A percentile compares a stretch with the other conserved stretches of the same genome.
phyloP scores from a whole-genome alignment of 2,888 invertebrate genomes.

The Glaucopsyche alexis region DNA sequence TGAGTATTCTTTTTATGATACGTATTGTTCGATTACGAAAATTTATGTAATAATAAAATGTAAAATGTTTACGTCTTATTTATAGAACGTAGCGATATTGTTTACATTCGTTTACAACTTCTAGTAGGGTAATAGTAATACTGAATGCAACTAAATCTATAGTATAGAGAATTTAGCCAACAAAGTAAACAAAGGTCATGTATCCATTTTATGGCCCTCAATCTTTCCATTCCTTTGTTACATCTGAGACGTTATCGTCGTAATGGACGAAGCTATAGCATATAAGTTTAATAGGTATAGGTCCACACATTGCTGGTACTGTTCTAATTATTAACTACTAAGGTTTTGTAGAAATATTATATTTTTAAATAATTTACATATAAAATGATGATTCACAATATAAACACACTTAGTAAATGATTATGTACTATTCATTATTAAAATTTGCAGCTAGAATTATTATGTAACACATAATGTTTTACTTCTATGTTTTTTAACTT shows the following conservation, averaged over 20 bases:
- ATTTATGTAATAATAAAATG: conserved; percentile 7
- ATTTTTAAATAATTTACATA: neutral
- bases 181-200: neutral
- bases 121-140: neutral
- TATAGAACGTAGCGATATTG: neutral
- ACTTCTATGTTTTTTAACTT: no score
- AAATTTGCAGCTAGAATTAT: neutral
- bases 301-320: neutral
- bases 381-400: conserved; percentile 6
- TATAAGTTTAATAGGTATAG: neutral
- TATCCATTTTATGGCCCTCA: neutral
- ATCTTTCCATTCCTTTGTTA: conserved; percentile 11
- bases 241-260: neutral
- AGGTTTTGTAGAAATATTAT: neutral
- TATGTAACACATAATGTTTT: no score
- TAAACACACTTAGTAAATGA: neutral
- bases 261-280: neutral
- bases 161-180: neutral
- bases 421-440: neutral
- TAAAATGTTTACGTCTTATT: neutral
- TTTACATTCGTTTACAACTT: conserved; percentile 9
- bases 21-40: neutral
- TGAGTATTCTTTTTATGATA: conserved; percentile 28
- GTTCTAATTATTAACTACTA: neutral
- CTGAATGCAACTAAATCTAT: neutral